Percentiles rank a stretch among this genome's conserved stretches.
Conservation (phyloP, 2,113 vertebrate species). For the Rhinolophus sinicus region DNA sequence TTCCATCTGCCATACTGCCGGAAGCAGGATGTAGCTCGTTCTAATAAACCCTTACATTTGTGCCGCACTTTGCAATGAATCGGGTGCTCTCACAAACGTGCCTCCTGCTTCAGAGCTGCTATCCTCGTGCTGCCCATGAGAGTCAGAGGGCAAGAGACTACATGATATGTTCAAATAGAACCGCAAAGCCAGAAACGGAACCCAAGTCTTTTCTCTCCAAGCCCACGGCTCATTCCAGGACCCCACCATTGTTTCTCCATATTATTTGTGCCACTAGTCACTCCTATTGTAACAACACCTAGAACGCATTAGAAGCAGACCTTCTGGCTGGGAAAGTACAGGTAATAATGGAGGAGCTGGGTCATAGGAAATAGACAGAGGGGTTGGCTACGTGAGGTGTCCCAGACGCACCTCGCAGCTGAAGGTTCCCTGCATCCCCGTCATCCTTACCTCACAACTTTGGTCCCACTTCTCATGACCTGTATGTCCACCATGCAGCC, state of each 20-base stretch:
- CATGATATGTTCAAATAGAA: background rate
- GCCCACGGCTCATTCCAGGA: background rate
- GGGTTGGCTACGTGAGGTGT: background rate
- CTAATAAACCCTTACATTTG: background rate
- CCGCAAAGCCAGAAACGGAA: background rate
- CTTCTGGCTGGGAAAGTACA: accelerated
- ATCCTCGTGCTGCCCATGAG: background rate
- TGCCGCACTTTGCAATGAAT: background rate
- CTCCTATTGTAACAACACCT: background rate
- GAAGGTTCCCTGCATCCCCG: background rate
- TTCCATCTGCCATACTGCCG: background rate
- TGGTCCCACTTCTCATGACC: slow-evolving; percentile 92
- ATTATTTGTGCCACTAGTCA: background rate
- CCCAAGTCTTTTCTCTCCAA: background rate
- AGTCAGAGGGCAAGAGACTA: background rate
- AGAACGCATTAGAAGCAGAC: background rate
- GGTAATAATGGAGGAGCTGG: accelerated
- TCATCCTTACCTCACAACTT: slow-evolving; percentile 94
- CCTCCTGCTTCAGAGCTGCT: background rate
- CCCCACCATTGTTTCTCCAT: background rate
- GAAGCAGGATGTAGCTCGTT: background rate
- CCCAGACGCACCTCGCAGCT: background rate
- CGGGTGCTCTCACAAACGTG: background rate
- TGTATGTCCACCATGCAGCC: slow-evolving; percentile 98
- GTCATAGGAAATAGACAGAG: background rate